phyloP scores from a whole-genome alignment of 2,113 vertebrate genomes.

The Lepus americanus region DNA sequence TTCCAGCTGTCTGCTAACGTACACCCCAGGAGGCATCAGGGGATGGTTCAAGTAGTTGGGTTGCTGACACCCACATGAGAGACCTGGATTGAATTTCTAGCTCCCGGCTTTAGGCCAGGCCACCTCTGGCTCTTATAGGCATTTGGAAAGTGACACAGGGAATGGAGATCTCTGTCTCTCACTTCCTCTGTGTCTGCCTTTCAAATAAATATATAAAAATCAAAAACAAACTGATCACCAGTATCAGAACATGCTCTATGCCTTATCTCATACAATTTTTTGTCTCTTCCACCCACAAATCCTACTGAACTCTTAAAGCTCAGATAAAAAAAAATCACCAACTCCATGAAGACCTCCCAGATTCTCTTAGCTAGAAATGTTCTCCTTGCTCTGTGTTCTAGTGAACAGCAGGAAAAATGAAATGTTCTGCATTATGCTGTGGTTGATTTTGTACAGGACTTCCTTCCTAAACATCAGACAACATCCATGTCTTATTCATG shows the following conservation, averaged over 20 bases:
- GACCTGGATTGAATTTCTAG: no score
- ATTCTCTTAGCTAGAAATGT: background rate
- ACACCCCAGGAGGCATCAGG: no score
- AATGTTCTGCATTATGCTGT: background rate
- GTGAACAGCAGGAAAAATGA: background rate
- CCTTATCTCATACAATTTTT: background rate
- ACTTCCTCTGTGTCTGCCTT: no score
- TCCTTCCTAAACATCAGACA: background rate
- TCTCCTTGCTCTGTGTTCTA: slow-evolving; percentile 1
- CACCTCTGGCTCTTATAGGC: no score
- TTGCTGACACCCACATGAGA: no score
- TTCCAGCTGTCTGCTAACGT: no score
- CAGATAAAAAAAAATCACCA: background rate
- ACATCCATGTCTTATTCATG: background rate
- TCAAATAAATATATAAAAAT: no score
- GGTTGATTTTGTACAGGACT: background rate
- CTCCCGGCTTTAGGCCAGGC: no score
- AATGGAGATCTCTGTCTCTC: no score
- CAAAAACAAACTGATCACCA: background rate
- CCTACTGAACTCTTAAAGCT: background rate
- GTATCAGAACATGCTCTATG: background rate
- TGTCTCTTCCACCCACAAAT: slow-evolving; percentile 4
- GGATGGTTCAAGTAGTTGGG: no score
- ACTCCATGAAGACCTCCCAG: background rate
- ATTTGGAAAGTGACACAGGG: no score